A percentile compares a stretch with the other conserved stretches of the same genome.
phyloP scores from a whole-genome alignment of 2,888 invertebrate species.

The Pegoplata infirma region DNA sequence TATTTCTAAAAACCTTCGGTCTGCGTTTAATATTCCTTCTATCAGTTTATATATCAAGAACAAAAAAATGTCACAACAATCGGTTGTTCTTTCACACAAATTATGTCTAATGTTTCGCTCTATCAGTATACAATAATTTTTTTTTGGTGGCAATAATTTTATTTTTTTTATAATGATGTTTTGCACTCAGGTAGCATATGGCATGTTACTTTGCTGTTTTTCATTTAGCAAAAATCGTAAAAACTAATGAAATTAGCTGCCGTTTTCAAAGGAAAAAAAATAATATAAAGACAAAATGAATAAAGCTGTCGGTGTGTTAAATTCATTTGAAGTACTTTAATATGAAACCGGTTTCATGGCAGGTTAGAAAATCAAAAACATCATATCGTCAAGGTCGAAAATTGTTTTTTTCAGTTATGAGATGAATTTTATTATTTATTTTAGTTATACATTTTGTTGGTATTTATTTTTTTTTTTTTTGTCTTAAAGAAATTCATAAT shows the following conservation, averaged over 20 bases:
- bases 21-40: too few relatives aligned
- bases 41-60: background rate
- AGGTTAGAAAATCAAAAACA: constrained; percentile 40
- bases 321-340: constrained; percentile 33
- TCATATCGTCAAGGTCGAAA: background rate
- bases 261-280: background rate
- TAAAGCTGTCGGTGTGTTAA: constrained; percentile 2
- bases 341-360: constrained; percentile 44
- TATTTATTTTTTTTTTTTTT: background rate
- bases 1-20: background rate
- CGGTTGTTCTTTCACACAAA: background rate
- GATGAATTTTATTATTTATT: background rate
- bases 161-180: background rate
- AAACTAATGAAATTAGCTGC: background rate
- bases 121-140: background rate
- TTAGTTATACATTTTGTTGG: too few relatives aligned
- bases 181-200: constrained; percentile 62
- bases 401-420: background rate
- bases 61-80: too few relatives aligned
- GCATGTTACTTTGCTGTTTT: constrained; percentile 42
- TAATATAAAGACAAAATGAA: too few relatives aligned
- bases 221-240: background rate
- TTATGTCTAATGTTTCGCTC: background rate
- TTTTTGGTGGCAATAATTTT: background rate
- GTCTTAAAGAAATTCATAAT: background rate